Percentiles rank a stretch among this genome's conserved stretches.
Evolutionary conservation across 2,888 invertebrate genomes (phyloP).

Genomic region (Drosophila sordidula): DNA sequence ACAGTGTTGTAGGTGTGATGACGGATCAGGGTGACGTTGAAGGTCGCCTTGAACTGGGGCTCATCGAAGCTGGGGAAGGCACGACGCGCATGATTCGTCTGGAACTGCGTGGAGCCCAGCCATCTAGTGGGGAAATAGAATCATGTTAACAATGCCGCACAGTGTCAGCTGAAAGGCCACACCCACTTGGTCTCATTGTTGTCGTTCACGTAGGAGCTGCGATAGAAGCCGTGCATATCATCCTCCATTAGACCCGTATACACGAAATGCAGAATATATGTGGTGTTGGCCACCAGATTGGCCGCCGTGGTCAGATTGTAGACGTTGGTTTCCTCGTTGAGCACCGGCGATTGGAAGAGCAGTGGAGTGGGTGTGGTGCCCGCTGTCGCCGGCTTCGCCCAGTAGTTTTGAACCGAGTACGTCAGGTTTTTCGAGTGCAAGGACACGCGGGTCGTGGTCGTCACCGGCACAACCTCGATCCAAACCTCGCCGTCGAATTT

Average conservation of each 20-base stretch:
- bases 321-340: constrained; percentile 78
- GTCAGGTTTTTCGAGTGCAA: constrained; percentile 86
- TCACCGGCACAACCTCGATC: constrained; percentile 85
- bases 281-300: constrained; percentile 72
- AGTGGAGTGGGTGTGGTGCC: neutral
- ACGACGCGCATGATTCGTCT: constrained; percentile 88
- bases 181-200: constrained; percentile 82
- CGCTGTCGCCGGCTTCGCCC: constrained; percentile 33
- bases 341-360: no score
- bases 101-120: constrained; percentile 90
- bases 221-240: constrained; percentile 86
- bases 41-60: constrained; percentile 89
- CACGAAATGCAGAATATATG: constrained; percentile 85
- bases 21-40: constrained; percentile 85
- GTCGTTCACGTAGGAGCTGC: constrained; percentile 83
- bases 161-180: neutral
- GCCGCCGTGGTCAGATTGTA: constrained; percentile 73
- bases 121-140: constrained; percentile 82
- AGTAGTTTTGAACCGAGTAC: constrained; percentile 62
- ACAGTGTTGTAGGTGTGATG: constrained; percentile 77
- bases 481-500: constrained; percentile 83
- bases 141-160: neutral
- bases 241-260: constrained; percentile 86
- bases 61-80: constrained; percentile 94
- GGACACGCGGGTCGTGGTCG: constrained; percentile 84